Evolutionary conservation across 2,113 vertebrate species (phyloP).

Genomic region (Aplodontia rufa): DNA sequence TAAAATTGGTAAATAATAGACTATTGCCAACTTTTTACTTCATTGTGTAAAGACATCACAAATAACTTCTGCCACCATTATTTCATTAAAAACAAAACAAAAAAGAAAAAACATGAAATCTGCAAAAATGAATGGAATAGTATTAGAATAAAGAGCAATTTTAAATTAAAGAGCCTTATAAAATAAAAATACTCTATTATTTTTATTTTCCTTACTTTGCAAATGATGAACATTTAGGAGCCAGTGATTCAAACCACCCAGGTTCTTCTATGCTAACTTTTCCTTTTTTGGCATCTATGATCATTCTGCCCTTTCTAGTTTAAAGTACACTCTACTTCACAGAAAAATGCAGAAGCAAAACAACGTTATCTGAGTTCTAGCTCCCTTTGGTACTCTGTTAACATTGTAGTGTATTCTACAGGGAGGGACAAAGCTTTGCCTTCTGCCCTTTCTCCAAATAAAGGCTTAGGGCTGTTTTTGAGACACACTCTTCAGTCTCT

Average conservation of each 20-base stretch:
- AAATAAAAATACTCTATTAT: background rate
- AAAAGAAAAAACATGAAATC: background rate
- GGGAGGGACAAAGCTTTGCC: background rate
- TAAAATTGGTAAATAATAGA: background rate
- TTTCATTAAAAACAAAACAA: background rate
- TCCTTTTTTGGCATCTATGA: background rate
- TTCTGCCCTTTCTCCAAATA: background rate
- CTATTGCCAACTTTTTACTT: background rate
- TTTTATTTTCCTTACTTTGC: background rate
- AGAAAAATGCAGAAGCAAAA: background rate
- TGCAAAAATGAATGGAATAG: background rate
- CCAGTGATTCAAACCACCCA: background rate
- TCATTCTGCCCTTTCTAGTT: constrained; percentile 12
- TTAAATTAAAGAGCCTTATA: background rate
- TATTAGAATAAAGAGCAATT: background rate
- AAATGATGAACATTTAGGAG: constrained; percentile 9
- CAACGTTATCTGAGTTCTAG: background rate
- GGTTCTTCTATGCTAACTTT: background rate
- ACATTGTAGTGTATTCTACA: background rate
- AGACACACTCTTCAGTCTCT: background rate
- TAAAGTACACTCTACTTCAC: background rate
- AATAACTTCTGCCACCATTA: background rate
- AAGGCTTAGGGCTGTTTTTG: background rate
- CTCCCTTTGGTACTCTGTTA: background rate
- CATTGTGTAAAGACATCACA: background rate